Percentiles rank a stretch among this genome's conserved stretches.
Evolutionary conservation across 2,113 vertebrate genomes (phyloP).

Genomic region (Morone saxatilis): DNA sequence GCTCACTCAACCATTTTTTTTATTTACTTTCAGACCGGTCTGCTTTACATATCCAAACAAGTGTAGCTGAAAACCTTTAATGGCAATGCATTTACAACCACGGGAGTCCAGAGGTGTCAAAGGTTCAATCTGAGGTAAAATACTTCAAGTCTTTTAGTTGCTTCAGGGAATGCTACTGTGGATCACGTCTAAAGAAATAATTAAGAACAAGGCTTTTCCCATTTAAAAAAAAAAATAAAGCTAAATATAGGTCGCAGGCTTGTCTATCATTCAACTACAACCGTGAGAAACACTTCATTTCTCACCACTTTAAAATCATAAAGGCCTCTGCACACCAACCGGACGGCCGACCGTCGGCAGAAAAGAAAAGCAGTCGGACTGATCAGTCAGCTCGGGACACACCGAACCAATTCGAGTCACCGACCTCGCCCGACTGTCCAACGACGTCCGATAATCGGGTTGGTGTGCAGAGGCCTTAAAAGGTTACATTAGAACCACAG

Average conservation of each 20-base stretch:
- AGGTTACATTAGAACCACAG: not conserved
- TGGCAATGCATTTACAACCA: not conserved
- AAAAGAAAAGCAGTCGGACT: too few relatives aligned
- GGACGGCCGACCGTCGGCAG: too few relatives aligned
- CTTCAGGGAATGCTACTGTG: not conserved
- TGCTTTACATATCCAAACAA: not conserved
- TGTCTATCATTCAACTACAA: not conserved
- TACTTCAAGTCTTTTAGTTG: not conserved
- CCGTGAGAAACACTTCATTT: not conserved
- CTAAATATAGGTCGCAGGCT: not conserved
- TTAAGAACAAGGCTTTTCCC: not conserved
- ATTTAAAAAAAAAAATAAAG: not conserved
- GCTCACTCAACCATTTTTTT: not conserved
- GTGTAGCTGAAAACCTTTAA: not conserved
- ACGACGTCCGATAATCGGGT: too few relatives aligned
- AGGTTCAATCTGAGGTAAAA: not conserved
- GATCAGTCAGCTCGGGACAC: too few relatives aligned
- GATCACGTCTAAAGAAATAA: not conserved
- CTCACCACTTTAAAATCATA: not conserved
- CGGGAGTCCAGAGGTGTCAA: not conserved
- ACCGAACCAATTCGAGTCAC: too few relatives aligned
- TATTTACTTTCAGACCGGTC: constrained; percentile 1
- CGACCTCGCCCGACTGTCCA: too few relatives aligned
- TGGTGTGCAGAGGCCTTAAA: too few relatives aligned
- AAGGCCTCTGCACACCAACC: not conserved